These are phyloP conservation scores for Pycnonotus jocosus DNA, from an alignment of 2,113 vertebrate species.

Conservation along the genomic window DNA sequence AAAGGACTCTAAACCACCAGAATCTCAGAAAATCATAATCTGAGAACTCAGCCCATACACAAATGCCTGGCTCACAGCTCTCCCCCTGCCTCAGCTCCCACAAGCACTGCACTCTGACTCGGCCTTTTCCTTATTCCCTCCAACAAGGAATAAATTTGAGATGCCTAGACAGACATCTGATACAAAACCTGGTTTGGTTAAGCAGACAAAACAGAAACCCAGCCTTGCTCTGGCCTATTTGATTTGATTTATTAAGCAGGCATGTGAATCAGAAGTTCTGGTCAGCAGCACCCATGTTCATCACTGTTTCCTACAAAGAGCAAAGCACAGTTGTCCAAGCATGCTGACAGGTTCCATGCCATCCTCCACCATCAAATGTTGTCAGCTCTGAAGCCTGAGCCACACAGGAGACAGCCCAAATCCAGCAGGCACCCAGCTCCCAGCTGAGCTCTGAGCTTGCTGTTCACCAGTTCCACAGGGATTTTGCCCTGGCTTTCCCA, in stretches of 20 bases:
- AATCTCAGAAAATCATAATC: no score
- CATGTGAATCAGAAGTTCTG: neutral
- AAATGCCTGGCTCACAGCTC: neutral
- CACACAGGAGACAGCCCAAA: neutral
- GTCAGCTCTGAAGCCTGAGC: neutral
- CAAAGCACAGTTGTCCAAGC: neutral
- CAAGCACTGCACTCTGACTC: neutral
- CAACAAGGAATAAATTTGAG: neutral
- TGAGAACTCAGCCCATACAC: fast-evolving
- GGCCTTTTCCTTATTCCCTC: neutral
- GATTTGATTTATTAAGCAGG: neutral
- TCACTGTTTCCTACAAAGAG: neutral
- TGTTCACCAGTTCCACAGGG: neutral
- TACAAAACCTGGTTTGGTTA: neutral
- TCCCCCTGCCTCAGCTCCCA: neutral
- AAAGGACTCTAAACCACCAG: no score
- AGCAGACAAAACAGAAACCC: neutral
- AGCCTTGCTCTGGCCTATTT: neutral
- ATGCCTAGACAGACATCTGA: neutral
- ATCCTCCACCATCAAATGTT: neutral
- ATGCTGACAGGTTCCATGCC: neutral
- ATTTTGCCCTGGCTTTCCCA: neutral
- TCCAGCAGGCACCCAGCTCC: neutral
- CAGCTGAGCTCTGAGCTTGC: neutral
- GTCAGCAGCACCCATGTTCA: neutral